phyloP scores from a whole-genome alignment of 2,113 vertebrate genomes.

The Lethenteron camtschaticum region DNA sequence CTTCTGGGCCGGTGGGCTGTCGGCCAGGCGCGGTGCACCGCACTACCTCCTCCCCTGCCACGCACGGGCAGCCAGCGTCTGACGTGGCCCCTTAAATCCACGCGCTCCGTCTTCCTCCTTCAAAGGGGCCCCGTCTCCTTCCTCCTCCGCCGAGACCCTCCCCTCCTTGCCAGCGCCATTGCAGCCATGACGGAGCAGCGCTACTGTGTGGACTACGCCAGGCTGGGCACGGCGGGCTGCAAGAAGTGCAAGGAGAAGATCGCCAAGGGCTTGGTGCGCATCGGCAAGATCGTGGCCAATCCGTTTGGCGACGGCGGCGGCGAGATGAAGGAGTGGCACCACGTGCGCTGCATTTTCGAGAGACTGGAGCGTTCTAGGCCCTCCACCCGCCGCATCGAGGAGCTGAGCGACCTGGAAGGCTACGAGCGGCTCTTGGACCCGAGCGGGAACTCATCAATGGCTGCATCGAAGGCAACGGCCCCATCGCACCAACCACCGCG shows the following conservation, averaged over 20 bases:
- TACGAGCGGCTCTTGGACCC: conserved; percentile 71
- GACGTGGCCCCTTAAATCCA: too few relatives aligned
- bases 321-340: conserved; percentile 98
- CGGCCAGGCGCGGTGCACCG: too few relatives aligned
- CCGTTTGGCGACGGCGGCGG: conserved; percentile 84
- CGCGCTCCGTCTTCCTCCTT: too few relatives aligned
- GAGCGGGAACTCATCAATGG: conserved; percentile 52
- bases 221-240: conserved; percentile 72
- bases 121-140: too few relatives aligned
- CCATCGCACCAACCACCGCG: too few relatives aligned
- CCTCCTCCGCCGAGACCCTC: too few relatives aligned
- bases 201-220: conserved; percentile 82
- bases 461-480: too few relatives aligned
- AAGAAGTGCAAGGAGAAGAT: conserved; percentile 99
- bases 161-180: conserved; percentile 2
- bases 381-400: conserved; percentile 84
- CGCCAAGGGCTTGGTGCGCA: conserved; percentile 56
- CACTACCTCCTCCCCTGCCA: too few relatives aligned
- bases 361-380: conserved; percentile 74
- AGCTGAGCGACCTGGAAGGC: conserved; percentile 78
- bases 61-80: too few relatives aligned
- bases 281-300: conserved; percentile 82
- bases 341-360: conserved; percentile 83
- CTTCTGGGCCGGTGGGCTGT: too few relatives aligned
- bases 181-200: conserved; percentile 62